These are phyloP conservation scores for Bathynomus jamesi DNA, from an alignment of 1,140 invertebrate species.

Conservation along the genomic window DNA sequence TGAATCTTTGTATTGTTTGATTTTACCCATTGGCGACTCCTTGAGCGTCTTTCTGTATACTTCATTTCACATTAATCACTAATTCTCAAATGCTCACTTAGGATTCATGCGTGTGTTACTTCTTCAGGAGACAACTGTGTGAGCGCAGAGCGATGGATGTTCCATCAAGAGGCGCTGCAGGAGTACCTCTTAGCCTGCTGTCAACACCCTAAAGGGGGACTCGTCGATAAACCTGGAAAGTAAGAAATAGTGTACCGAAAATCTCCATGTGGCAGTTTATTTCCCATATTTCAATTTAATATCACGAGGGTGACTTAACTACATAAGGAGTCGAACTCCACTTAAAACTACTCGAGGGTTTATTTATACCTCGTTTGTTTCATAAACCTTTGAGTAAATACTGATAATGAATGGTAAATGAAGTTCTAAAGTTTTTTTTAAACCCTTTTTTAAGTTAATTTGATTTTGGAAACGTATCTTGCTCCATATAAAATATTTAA, in stretches of 20 bases:
- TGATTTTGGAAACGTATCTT: too few species aligned
- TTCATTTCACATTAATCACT: neutral
- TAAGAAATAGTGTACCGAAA: conserved; percentile 46
- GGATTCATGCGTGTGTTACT: neutral
- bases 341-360: neutral
- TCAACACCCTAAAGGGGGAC: conserved; percentile 73
- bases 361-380: neutral
- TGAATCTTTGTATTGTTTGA: neutral
- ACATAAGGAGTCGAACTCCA: neutral
- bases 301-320: neutral
- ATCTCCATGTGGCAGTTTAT: neutral
- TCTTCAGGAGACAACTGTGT: conserved; percentile 14
- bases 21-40: too few species aligned
- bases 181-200: conserved; percentile 92
- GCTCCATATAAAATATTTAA: too few species aligned
- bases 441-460: too few species aligned
- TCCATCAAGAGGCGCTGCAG: conserved; percentile 78
- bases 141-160: conserved; percentile 53
- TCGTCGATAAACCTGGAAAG: conserved; percentile 94
- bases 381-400: too few species aligned
- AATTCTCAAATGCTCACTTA: neutral
- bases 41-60: neutral
- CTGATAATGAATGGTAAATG: too few species aligned
- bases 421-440: too few species aligned
- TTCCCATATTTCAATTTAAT: neutral